These are phyloP conservation scores for Acleris cristana DNA, from an alignment of 2,888 invertebrate genomes.

Conservation along the genomic window DNA sequence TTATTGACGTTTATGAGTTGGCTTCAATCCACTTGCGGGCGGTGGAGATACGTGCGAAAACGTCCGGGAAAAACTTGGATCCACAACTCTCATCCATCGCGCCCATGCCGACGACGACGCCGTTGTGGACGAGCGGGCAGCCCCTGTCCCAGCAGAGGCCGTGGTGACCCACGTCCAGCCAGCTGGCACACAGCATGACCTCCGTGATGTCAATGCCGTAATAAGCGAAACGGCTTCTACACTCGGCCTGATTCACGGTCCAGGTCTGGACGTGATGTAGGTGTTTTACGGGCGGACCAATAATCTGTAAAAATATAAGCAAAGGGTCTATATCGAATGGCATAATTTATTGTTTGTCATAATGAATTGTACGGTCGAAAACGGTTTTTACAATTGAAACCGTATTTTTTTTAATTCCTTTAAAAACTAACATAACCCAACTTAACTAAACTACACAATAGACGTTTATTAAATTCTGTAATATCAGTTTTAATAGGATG, in stretches of 20 bases:
- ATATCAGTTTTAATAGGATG: too few species aligned
- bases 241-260: constrained; percentile 49
- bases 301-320: too few species aligned
- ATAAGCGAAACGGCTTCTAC: constrained; percentile 46
- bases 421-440: too few species aligned
- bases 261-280: constrained; percentile 56
- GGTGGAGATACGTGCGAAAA: constrained; percentile 53
- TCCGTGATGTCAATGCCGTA: constrained; percentile 43
- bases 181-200: constrained; percentile 42
- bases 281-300: constrained; percentile 40
- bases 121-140: constrained; percentile 55
- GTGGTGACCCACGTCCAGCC: constrained; percentile 42
- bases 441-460: too few species aligned
- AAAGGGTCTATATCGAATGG: too few species aligned
- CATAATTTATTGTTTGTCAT: too few species aligned
- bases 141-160: constrained; percentile 52
- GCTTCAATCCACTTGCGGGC: constrained; percentile 52
- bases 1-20: constrained; percentile 46
- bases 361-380: too few species aligned
- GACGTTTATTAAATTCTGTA: too few species aligned
- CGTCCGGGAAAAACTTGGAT: constrained; percentile 50
- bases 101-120: constrained; percentile 52
- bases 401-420: too few species aligned
- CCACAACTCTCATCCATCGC: constrained; percentile 55
- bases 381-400: too few species aligned